A percentile compares a stretch with the other conserved stretches of the same genome.
Evolutionary conservation across 2,888 invertebrate genomes (phyloP).

Genomic region (Hirtodrosophila confusa): DNA sequence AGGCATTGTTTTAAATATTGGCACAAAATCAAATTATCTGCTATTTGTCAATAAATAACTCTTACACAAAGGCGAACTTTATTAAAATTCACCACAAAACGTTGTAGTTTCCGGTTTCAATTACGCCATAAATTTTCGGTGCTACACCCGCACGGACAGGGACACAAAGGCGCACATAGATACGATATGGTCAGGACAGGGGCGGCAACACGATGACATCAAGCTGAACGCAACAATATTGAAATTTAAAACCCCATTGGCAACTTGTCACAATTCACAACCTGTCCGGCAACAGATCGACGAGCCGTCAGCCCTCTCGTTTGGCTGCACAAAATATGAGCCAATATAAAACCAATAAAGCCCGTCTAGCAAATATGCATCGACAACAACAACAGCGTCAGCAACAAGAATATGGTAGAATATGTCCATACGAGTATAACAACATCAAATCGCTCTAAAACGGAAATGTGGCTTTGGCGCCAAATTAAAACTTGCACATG

Average conservation of each 20-base stretch:
- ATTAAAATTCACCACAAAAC: constrained; percentile 79
- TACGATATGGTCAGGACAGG: not conserved
- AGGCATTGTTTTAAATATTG: constrained; percentile 72
- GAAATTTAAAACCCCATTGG: constrained; percentile 76
- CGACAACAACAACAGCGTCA: constrained; percentile 20
- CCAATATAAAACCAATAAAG: constrained; percentile 77
- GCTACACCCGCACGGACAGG: constrained; percentile 47
- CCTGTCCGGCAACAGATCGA: constrained; percentile 46
- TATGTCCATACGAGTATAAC: constrained; percentile 35
- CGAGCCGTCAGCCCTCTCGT: constrained; percentile 25
- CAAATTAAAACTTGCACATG: constrained; percentile 45
- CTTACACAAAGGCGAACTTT: constrained; percentile 69
- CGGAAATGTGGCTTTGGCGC: constrained; percentile 49
- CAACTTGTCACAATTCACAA: constrained; percentile 76
- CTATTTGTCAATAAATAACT: constrained; percentile 78
- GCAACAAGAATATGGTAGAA: constrained; percentile 6
- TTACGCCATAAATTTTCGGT: constrained; percentile 75
- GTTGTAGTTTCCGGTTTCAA: constrained; percentile 78
- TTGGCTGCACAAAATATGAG: constrained; percentile 70
- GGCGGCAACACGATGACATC: constrained; percentile 55
- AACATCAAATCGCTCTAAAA: constrained; percentile 58
- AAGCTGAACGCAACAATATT: constrained; percentile 58
- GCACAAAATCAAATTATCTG: constrained; percentile 76
- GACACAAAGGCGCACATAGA: constrained; percentile 17
- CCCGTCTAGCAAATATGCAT: constrained; percentile 34